A percentile compares a stretch with the other conserved stretches of the same genome.
Conservation (phyloP, 1,140 invertebrate species). For the Pogonomyrmex californicus region DNA sequence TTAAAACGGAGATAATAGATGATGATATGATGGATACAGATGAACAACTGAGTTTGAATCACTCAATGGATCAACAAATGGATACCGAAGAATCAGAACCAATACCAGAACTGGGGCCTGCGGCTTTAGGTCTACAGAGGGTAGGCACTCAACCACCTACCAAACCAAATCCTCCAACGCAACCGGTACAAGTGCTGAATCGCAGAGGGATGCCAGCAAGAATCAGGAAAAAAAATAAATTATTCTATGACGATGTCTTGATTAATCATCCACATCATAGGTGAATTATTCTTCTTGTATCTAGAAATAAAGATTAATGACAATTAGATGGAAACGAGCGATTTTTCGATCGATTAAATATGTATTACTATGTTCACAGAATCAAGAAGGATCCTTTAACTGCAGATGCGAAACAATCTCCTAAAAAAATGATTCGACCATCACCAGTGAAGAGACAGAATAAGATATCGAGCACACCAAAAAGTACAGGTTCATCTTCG, state of each 20-base stretch:
- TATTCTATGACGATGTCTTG: conserved; percentile 97
- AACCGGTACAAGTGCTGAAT: conserved; percentile 92
- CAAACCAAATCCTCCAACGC: conserved; percentile 89
- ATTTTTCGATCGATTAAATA: not conserved
- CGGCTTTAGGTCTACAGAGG: conserved; percentile 92
- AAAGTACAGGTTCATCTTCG: conserved; percentile 71
- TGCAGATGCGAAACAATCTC: conserved; percentile 83
- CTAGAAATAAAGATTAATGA: not conserved
- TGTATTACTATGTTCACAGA: conserved; percentile 68
- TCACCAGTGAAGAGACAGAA: conserved; percentile 89
- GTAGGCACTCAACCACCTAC: conserved; percentile 92
- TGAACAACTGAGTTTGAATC: conserved; percentile 83
- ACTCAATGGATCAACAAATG: conserved; percentile 83
- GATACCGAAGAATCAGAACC: conserved; percentile 89
- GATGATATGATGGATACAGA: conserved; percentile 89
- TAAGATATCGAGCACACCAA: conserved; percentile 82
- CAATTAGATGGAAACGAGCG: not conserved
- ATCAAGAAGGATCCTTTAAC: conserved; percentile 84
- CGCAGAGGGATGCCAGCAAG: conserved; percentile 95
- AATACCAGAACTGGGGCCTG: conserved; percentile 90
- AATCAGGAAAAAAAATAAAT: conserved; percentile 95
- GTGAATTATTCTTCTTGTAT: conserved; percentile 68
- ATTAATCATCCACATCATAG: conserved; percentile 92
- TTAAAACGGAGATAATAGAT: conserved; percentile 87
- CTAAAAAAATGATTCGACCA: conserved; percentile 87